Evolutionary conservation across 2,797 vertebrate genomes (phyloP).

Genomic region (Gallinago nigripennis): DNA sequence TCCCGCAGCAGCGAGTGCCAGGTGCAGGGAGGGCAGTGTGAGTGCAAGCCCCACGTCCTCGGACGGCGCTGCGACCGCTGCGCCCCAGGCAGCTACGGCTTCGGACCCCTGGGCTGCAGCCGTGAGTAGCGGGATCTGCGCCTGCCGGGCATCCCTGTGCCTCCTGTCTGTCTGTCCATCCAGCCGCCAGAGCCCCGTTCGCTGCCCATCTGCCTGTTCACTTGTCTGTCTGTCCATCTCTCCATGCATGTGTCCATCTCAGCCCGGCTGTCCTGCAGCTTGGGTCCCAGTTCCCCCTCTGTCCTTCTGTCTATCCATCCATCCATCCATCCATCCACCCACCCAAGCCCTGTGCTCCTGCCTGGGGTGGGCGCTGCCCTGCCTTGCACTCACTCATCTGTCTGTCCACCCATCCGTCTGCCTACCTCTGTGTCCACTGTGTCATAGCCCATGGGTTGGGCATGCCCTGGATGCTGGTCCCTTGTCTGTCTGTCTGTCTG

Average conservation of each 20-base stretch:
- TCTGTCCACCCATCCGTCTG: fast-evolving
- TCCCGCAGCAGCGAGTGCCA: constrained; percentile 85
- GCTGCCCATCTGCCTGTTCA: neutral
- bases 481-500: neutral
- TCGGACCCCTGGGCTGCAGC: constrained; percentile 83
- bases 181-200: fast-evolving
- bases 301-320: neutral
- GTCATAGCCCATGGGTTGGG: fast-evolving
- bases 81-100: constrained; percentile 82
- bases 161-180: neutral
- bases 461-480: neutral
- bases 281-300: neutral
- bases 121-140: constrained; percentile 70
- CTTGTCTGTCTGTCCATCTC: neutral
- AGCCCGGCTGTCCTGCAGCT: neutral
- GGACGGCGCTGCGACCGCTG: constrained; percentile 84
- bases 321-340: too few relatives aligned
- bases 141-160: neutral
- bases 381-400: neutral
- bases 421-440: neutral
- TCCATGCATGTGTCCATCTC: neutral
- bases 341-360: fast-evolving
- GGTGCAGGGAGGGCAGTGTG: constrained; percentile 85
- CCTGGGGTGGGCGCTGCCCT: neutral
- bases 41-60: constrained; percentile 83